Conservation (phyloP, 2,888 invertebrate genomes). For the Andrena marginata region DNA sequence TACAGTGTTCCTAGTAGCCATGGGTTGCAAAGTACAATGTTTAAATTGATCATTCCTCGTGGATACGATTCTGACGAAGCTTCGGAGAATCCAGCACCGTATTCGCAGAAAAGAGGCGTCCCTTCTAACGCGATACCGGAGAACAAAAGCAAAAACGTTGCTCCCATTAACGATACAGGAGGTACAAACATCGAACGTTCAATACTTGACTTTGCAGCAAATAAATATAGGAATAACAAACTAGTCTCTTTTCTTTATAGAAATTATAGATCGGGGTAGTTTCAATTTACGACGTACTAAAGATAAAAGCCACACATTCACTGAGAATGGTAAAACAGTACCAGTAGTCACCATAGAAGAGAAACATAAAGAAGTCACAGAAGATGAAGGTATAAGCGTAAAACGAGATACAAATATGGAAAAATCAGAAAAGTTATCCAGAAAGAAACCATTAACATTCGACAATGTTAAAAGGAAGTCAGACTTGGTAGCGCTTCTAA, state of each 20-base stretch:
- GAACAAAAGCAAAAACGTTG: neutral
- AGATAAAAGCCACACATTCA: neutral
- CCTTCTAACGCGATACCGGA: neutral
- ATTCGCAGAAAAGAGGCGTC: neutral
- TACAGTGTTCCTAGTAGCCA: conserved; percentile 39
- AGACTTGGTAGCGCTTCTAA: conserved; percentile 66
- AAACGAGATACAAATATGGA: neutral
- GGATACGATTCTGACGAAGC: conserved; percentile 63
- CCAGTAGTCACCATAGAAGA: neutral
- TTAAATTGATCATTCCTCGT: conserved; percentile 72
- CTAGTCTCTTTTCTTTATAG: conserved; percentile 43
- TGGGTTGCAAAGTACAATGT: conserved; percentile 70
- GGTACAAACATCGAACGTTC: conserved; percentile 51
- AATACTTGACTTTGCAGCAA: neutral
- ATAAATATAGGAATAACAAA: neutral
- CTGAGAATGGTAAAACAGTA: neutral
- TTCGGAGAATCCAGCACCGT: neutral
- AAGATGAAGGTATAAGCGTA: neutral
- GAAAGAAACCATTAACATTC: conserved; percentile 20
- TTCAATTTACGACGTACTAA: conserved; percentile 16
- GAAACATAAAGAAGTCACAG: neutral
- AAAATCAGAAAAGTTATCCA: neutral
- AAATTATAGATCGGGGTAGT: conserved; percentile 55
- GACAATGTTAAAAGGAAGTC: conserved; percentile 71
- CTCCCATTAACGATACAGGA: conserved; percentile 60